Base-by-base conservation (phyloP, 1,140 invertebrate genomes). In the Drosophila nasuta region DNA sequence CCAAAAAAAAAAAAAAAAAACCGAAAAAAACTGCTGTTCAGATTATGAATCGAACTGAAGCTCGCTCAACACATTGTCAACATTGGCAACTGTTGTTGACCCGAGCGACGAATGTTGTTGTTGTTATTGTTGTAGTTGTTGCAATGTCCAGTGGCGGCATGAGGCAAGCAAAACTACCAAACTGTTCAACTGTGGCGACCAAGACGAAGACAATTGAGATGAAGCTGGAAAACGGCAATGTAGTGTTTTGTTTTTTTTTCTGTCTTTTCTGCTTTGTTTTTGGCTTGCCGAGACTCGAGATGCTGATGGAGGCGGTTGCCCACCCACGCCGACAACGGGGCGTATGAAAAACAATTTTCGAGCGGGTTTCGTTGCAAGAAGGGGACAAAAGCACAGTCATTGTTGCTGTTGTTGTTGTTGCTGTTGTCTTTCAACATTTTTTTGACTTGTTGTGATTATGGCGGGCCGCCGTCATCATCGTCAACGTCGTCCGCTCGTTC, bases 381-480 rank as follows among this genome's bases (percentile, higher is more conserved):
- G 51, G 77, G 20, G 63, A 52, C 30, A 63, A 46, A 67, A 78
- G 66, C 81, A 75, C 28, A 58, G 67, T 41, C 64, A 74, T 85
- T 71, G 75, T 65, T 81, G 28, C 25, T 49, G 56, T 51, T 62
- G 59, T 41, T 70, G 60, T 35, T 70, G 65, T 59, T 41, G 56
- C 20, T 75, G 72, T 75, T 70, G 62, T 86, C 75, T 86, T 81
- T 86, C 79, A 69, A 79, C 56, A 79, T 78, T 81, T 59, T 63
- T 81, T 82, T 79, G 69, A 82, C 72, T 87, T 79, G 82, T 87
- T 86, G 85, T 76, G 82, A 87, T 87, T 87, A 82, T 87, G 72
- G 66, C 72, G 76, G 82, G 49, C 57, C 54, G 63, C 59, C 58
- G 74, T 73, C 43, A 58, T 59, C 59, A 52, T 74, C 60, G 49